phyloP scores from a whole-genome alignment of 2,888 invertebrate species.

The Melieria picta region DNA sequence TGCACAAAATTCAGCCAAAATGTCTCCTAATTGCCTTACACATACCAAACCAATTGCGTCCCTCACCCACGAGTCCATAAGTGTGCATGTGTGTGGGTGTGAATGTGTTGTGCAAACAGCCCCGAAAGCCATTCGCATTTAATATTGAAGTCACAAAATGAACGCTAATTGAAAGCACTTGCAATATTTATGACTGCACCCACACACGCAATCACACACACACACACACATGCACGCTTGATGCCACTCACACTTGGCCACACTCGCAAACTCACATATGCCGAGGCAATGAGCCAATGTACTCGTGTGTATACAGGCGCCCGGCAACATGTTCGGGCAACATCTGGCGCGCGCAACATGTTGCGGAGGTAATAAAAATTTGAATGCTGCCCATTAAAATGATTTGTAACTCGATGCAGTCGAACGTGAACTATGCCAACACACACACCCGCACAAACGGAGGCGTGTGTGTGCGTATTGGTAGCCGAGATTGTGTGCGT shows the following conservation, averaged over 20 bases:
- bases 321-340: constrained; percentile 40
- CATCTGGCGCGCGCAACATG: constrained; percentile 60
- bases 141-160: constrained; percentile 48
- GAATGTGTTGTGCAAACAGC: constrained; percentile 2
- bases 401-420: constrained; percentile 55
- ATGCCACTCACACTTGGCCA: background rate
- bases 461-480: constrained; percentile 29
- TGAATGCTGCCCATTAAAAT: constrained; percentile 59
- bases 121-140: background rate
- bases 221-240: background rate
- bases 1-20: too few relatives aligned
- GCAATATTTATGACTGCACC: constrained; percentile 56
- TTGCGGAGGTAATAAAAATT: constrained; percentile 59
- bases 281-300: too few relatives aligned
- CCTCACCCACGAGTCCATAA: too few relatives aligned
- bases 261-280: background rate
- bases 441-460: constrained; percentile 20
- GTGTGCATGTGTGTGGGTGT: constrained; percentile 21
- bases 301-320: too few relatives aligned
- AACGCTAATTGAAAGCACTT: constrained; percentile 63
- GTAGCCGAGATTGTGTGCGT: constrained; percentile 35
- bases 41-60: too few relatives aligned
- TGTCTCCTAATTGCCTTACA: too few relatives aligned
- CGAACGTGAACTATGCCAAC: constrained; percentile 6
- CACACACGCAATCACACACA: background rate